A percentile compares a stretch with the other conserved stretches of the same genome.
phyloP scores from a whole-genome alignment of 2,888 invertebrate species.

The Clostera curtula region DNA sequence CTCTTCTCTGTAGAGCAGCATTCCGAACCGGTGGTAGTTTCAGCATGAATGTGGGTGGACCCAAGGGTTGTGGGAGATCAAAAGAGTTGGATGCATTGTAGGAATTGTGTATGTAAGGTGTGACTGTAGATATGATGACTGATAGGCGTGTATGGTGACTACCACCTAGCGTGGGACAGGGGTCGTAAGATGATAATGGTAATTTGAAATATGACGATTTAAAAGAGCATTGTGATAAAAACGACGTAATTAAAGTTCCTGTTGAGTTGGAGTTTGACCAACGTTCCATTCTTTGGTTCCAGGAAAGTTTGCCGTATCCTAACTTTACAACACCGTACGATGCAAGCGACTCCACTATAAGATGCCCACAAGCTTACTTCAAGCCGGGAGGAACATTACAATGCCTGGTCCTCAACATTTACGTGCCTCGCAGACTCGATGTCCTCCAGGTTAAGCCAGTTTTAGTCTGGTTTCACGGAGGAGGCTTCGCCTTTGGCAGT shows the following conservation, averaged over 20 bases:
- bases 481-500: constrained; percentile 39
- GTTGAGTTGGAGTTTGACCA: background rate
- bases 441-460: constrained; percentile 30
- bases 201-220: too few relatives aligned
- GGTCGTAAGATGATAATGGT: too few relatives aligned
- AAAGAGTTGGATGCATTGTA: too few relatives aligned
- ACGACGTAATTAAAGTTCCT: background rate
- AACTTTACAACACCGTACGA: constrained; percentile 30
- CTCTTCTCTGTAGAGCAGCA: too few relatives aligned
- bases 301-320: constrained; percentile 28
- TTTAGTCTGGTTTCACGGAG: constrained; percentile 53
- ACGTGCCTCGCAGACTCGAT: constrained; percentile 26
- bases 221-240: too few relatives aligned
- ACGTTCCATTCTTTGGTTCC: constrained; percentile 13
- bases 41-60: too few relatives aligned
- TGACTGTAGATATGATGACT: too few relatives aligned
- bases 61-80: too few relatives aligned
- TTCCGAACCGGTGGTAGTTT: too few relatives aligned
- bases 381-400: constrained; percentile 25
- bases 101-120: too few relatives aligned
- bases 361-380: constrained; percentile 31
- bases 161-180: too few relatives aligned
- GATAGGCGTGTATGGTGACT: too few relatives aligned
- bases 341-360: constrained; percentile 32
- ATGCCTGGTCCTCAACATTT: constrained; percentile 34